Evolutionary conservation across 1,140 invertebrate species (phyloP).

Genomic region (Philopotamus ludificatus): DNA sequence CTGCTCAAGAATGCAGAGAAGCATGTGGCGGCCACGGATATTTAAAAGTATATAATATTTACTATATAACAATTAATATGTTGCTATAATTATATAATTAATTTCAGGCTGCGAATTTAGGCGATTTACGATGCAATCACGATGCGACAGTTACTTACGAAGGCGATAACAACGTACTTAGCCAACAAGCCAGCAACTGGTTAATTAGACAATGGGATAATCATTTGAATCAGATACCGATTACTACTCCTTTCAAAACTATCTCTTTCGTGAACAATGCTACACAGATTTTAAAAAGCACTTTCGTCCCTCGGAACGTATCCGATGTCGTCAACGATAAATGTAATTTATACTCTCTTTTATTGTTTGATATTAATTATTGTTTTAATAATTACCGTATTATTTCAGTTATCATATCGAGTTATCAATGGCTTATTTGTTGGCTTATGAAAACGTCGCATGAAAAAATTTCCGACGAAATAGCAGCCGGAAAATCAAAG

Average conservation of each 20-base stretch:
- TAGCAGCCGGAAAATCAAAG: conserved; percentile 59
- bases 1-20: conserved; percentile 88
- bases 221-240: conserved; percentile 45
- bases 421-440: conserved; percentile 82
- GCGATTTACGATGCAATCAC: conserved; percentile 82
- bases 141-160: conserved; percentile 94
- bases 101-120: conserved; percentile 69
- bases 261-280: conserved; percentile 62
- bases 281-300: conserved; percentile 53
- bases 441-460: conserved; percentile 72
- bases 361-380: conserved; percentile 25
- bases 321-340: conserved; percentile 56
- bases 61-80: conserved; percentile 15
- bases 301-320: conserved; percentile 52
- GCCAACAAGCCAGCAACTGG: conserved; percentile 94
- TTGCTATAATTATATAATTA: conserved; percentile 7
- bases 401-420: conserved; percentile 67
- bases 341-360: conserved; percentile 56
- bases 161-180: conserved; percentile 93
- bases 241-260: conserved; percentile 63
- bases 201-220: conserved; percentile 67
- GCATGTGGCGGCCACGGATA: conserved; percentile 86
- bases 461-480: conserved; percentile 60
- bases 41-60: conserved; percentile 60
- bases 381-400: conserved; percentile 18